Evolutionary conservation across 1,140 invertebrate species (phyloP).

Genomic region (Apis laboriosa): DNA sequence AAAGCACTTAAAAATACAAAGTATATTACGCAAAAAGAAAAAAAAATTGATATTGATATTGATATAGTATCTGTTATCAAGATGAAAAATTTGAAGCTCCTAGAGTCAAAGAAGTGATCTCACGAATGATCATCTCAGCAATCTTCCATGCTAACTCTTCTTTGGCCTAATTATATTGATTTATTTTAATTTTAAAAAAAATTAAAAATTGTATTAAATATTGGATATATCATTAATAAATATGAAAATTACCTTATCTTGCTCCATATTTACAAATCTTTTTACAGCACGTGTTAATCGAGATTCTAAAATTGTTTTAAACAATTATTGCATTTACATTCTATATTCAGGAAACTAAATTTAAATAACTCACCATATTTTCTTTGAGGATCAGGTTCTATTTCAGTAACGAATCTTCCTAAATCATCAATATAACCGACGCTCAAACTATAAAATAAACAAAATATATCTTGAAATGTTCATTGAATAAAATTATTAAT

Average conservation of each 20-base stretch:
- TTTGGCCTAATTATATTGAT: conserved; percentile 84
- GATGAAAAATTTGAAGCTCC: conserved; percentile 75
- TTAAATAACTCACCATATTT: conserved; percentile 79
- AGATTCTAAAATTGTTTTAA: conserved; percentile 78
- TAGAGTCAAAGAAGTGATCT: conserved; percentile 93
- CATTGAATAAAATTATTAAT: not conserved
- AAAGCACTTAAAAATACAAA: conserved; percentile 12
- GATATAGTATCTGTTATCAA: conserved; percentile 61
- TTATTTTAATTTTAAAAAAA: not conserved
- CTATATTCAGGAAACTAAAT: not conserved
- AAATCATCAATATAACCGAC: conserved; percentile 92
- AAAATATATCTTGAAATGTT: not conserved
- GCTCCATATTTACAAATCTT: conserved; percentile 89
- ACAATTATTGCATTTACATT: conserved; percentile 11
- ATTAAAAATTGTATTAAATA: not conserved
- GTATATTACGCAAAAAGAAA: conserved; percentile 26
- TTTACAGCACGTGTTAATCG: conserved; percentile 86
- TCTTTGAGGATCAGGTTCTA: conserved; percentile 91
- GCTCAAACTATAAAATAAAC: conserved; percentile 84
- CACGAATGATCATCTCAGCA: conserved; percentile 96
- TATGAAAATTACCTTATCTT: conserved; percentile 84
- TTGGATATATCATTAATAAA: not conserved
- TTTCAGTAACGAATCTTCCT: conserved; percentile 93
- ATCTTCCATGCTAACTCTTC: conserved; percentile 97
- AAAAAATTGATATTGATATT: conserved; percentile 1